Percentiles rank a stretch among this genome's conserved stretches.
Conservation (phyloP, 2,888 invertebrate genomes). For the Himalopsyche tibetana region DNA sequence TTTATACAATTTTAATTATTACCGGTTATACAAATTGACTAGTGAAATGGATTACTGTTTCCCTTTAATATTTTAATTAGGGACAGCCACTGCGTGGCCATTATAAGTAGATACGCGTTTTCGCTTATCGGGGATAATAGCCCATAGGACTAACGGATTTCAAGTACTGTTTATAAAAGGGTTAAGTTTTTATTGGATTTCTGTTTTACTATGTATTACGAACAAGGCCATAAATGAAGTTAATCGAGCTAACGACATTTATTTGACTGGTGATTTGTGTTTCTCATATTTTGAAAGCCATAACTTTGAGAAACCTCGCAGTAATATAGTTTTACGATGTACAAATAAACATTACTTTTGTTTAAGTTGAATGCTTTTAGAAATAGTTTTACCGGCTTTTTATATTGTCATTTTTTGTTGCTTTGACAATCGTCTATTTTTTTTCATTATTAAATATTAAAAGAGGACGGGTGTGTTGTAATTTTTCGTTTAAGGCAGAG, state of each 20-base stretch:
- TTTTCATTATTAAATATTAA: no score
- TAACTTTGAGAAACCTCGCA: constrained; percentile 38
- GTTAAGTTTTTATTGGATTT: constrained; percentile 43
- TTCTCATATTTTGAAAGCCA: constrained; percentile 38
- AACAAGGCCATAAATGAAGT: constrained; percentile 42
- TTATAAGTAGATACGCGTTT: constrained; percentile 43
- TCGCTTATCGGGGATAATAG: constrained; percentile 41
- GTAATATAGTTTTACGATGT: constrained; percentile 41
- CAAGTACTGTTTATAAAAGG: constrained; percentile 42
- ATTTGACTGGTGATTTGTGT: constrained; percentile 42
- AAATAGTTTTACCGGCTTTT: no score
- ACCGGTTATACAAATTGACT: no score
- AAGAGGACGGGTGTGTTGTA: no score
- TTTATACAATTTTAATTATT: no score
- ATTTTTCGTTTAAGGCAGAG: no score
- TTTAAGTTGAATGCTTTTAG: constrained; percentile 7
- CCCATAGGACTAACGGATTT: constrained; percentile 43
- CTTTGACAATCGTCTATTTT: no score
- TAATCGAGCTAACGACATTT: constrained; percentile 42
- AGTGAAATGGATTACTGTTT: not conserved
- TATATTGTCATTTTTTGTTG: no score
- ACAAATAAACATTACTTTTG: constrained; percentile 38
- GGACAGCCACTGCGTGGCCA: not conserved
- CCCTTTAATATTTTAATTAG: not conserved
- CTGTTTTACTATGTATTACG: constrained; percentile 43